Percentiles rank a stretch among this genome's conserved stretches.
Conservation (phyloP, 2,797 vertebrate species). For the Gymnoscopelus braueri region DNA sequence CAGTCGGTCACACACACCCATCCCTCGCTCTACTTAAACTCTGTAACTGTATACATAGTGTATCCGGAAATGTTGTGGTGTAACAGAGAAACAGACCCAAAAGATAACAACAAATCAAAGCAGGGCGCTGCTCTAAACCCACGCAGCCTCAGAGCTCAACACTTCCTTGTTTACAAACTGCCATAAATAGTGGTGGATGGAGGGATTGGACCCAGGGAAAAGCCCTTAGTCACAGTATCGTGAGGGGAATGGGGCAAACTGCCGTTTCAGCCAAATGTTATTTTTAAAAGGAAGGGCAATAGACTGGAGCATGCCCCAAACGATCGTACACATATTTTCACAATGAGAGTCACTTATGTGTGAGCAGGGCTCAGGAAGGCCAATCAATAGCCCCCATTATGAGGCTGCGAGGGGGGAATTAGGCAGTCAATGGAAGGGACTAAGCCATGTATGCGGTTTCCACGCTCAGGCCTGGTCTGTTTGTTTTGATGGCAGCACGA, state of each 20-base stretch:
- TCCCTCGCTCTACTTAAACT: too few relatives aligned
- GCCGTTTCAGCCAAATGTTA: constrained; percentile 78
- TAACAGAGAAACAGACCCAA: neutral
- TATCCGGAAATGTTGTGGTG: neutral
- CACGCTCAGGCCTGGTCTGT: constrained; percentile 58
- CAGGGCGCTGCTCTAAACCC: neutral
- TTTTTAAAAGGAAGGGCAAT: constrained; percentile 67
- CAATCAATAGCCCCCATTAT: constrained; percentile 81
- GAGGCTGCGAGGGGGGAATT: constrained; percentile 73
- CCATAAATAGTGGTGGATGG: constrained; percentile 21
- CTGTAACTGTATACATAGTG: neutral
- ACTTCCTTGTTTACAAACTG: constrained; percentile 73
- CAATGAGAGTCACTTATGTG: constrained; percentile 78
- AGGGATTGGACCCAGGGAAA: constrained; percentile 37
- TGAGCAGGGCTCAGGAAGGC: constrained; percentile 75
- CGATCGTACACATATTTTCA: constrained; percentile 72
- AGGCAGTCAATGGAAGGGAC: constrained; percentile 76
- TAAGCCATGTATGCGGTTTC: constrained; percentile 72
- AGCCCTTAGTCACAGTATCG: constrained; percentile 74
- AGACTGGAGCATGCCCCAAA: constrained; percentile 57
- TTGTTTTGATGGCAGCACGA: constrained; percentile 81
- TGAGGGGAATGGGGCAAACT: constrained; percentile 66
- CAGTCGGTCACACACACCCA: too few relatives aligned
- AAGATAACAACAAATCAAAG: neutral
- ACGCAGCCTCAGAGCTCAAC: constrained; percentile 18